These are phyloP conservation scores for Penaeus chinensis DNA, from an alignment of 1,140 invertebrate species.

Conservation along the genomic window DNA sequence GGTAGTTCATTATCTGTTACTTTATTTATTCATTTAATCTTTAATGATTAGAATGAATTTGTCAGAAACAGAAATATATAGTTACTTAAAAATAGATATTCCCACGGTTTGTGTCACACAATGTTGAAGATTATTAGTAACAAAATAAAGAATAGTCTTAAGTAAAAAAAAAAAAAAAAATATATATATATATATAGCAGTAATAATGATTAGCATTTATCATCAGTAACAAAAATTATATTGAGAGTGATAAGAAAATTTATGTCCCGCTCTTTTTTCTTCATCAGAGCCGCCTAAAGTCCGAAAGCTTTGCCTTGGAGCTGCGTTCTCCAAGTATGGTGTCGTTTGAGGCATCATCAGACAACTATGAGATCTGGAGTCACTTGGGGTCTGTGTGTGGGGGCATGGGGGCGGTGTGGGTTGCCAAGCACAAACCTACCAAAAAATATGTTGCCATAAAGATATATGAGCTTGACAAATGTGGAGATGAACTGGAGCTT, in stretches of 20 bases:
- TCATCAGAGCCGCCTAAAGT: slow-evolving; percentile 41
- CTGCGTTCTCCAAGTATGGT: slow-evolving; percentile 51
- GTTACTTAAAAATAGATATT: no score
- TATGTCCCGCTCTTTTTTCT: neutral
- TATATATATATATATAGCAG: no score
- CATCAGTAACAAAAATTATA: no score
- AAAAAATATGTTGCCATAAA: slow-evolving; percentile 80
- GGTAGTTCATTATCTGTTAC: no score
- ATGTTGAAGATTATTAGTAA: no score
- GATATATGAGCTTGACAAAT: slow-evolving; percentile 80
- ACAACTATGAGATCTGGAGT: slow-evolving; percentile 68
- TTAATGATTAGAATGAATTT: no score
- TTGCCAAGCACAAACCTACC: slow-evolving; percentile 77
- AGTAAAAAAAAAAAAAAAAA: no score
- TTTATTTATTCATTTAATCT: no score
- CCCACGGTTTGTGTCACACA: no score
- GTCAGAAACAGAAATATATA: no score
- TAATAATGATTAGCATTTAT: no score
- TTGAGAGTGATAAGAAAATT: neutral
- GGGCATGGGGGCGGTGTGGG: slow-evolving; percentile 76
- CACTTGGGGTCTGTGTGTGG: slow-evolving; percentile 78
- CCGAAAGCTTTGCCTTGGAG: slow-evolving; percentile 49
- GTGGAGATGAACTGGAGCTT: slow-evolving; percentile 75
- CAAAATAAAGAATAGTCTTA: no score
- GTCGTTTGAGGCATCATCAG: slow-evolving; percentile 40